A percentile compares a stretch with the other conserved stretches of the same genome.
phyloP scores from a whole-genome alignment of 23 tunicate genomes.

The Ascidia mentula region DNA sequence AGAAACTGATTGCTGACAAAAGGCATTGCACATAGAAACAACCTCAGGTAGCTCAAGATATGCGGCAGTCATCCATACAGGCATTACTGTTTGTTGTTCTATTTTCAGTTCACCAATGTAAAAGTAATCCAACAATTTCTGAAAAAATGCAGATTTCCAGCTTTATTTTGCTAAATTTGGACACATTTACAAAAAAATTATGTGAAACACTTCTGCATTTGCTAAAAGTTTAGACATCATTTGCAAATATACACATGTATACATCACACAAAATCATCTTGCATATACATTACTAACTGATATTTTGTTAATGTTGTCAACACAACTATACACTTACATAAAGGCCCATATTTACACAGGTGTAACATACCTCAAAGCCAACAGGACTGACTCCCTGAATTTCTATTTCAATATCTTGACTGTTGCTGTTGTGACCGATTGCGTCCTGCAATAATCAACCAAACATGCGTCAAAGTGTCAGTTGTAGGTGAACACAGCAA shows the following conservation, averaged over 20 bases:
- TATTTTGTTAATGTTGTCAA: too few species aligned
- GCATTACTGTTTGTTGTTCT: conserved; percentile 68
- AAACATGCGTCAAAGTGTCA: too few species aligned
- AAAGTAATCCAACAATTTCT: conserved; percentile 80
- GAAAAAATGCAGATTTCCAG: too few species aligned
- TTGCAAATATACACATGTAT: too few species aligned
- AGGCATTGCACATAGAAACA: conserved; percentile 57
- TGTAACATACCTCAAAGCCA: conserved; percentile 91
- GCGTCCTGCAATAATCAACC: conserved; percentile 47
- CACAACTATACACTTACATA: too few species aligned
- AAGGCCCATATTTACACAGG: not conserved
- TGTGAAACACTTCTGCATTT: too few species aligned
- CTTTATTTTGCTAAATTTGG: too few species aligned
- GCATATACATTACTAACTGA: too few species aligned
- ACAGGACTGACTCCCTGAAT: conserved; percentile 77
- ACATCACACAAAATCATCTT: too few species aligned
- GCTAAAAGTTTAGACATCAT: too few species aligned
- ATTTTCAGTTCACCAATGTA: conserved; percentile 72
- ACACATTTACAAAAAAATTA: too few species aligned
- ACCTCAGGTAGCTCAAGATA: conserved; percentile 77
- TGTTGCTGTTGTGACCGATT: conserved; percentile 42
- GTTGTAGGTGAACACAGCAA: not conserved
- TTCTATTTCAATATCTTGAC: conserved; percentile 87
- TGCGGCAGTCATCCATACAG: conserved; percentile 78
- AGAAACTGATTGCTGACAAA: conserved; percentile 59